Evolutionary conservation across 1,140 invertebrate species (phyloP).

Genomic region (Battus philenor): DNA sequence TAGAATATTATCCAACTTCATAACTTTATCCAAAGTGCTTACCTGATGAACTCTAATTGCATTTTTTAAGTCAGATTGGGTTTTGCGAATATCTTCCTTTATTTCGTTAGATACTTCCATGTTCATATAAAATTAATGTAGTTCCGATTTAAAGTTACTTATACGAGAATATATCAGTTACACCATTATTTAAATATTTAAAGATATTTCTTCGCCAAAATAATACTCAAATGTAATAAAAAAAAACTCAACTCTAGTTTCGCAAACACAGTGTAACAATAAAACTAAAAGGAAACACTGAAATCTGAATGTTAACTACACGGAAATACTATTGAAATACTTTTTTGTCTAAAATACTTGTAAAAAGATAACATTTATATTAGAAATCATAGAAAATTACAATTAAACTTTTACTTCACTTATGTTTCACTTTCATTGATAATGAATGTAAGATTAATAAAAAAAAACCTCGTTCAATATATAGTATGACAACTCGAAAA

Average conservation of each 20-base stretch:
- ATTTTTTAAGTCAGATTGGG: conserved; percentile 80
- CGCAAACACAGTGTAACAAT: conserved; percentile 17
- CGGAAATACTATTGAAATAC: conserved; percentile 14
- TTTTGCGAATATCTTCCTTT: conserved; percentile 78
- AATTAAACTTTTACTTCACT: too few species aligned
- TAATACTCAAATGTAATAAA: conserved; percentile 1
- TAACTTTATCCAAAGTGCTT: conserved; percentile 38
- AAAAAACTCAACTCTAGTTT: conserved; percentile 22
- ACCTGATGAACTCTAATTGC: conserved; percentile 83
- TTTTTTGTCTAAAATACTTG: too few species aligned
- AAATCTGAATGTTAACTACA: conserved; percentile 17
- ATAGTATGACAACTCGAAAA: conserved; percentile 11
- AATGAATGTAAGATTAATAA: too few species aligned
- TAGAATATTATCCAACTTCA: conserved; percentile 21
- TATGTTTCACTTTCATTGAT: too few species aligned
- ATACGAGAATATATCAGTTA: neutral
- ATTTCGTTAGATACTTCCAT: conserved; percentile 82
- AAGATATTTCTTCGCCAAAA: neutral
- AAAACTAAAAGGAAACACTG: conserved; percentile 21
- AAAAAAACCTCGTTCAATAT: too few species aligned
- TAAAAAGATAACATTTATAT: too few species aligned
- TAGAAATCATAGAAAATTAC: too few species aligned
- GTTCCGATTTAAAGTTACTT: conserved; percentile 5
- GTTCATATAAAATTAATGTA: conserved; percentile 10
- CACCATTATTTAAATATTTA: neutral